Evolutionary conservation across 2,888 invertebrate genomes (phyloP).

Genomic region (Exocentrus adspersus): DNA sequence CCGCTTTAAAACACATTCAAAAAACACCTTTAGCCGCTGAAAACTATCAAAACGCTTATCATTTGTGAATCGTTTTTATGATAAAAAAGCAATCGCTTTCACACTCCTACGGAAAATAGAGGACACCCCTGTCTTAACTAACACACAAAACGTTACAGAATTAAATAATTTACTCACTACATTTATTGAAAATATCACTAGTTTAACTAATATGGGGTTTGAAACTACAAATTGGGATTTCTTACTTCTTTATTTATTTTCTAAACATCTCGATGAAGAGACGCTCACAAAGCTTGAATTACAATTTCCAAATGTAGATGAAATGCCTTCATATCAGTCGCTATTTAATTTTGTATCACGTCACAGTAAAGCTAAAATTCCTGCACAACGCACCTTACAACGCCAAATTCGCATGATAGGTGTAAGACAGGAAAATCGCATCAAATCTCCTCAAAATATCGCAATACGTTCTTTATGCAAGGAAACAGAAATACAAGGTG

Average conservation of each 20-base stretch:
- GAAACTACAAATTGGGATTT: background rate
- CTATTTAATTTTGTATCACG: background rate
- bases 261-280: background rate
- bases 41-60: background rate
- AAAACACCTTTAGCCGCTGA: background rate
- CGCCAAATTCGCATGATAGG: no score
- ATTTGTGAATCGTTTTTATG: background rate
- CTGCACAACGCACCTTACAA: background rate
- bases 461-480: no score
- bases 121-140: background rate
- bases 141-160: no score
- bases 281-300: background rate
- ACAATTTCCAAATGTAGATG: no score
- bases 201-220: no score
- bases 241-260: background rate
- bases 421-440: no score
- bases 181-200: no score
- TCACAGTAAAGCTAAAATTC: no score
- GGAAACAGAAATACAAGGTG: no score
- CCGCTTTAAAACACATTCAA: background rate
- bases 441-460: no score
- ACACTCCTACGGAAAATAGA: background rate
- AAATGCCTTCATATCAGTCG: background rate
- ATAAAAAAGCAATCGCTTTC: background rate
- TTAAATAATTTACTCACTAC: no score